Evolutionary conservation across 2,888 invertebrate species (phyloP), one percentile per base, ranked within the genome.

Genomic region (Agrilus cyanescens): DNA sequence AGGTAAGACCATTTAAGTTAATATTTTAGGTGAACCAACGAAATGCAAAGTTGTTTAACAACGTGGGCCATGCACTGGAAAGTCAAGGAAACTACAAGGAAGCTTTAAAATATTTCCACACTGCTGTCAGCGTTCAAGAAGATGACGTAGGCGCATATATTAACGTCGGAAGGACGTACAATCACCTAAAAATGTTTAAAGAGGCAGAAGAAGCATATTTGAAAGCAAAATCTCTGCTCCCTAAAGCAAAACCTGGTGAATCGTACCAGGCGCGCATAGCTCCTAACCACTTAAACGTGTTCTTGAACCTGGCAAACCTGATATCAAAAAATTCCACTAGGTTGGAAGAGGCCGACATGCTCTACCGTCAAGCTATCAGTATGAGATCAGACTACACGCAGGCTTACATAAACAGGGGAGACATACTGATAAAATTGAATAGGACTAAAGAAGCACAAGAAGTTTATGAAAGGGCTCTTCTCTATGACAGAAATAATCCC

Each of bases 131-230:
- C 59, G 93, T 95, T 7, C 96, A 96, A 67, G 84, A 86, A 12
- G 95, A 95, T 62, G 95, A 96, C 64, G 90, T 95, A 37, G 95
- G 95, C 1, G 94, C 95, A 4, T 93, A 95, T 64, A 95, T 96
- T 55, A 96, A 96, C 68, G 95, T 96, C 4, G 96, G 95, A 12
- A 74, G 96, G 49, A 94, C 95, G 0, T 91, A 86, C 67, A 94
- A 91, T 67, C 89, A 91, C 61, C 70, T 96, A 48, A 87, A 90
- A 63, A 76, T 79, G 74, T 85, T 80, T 63, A 76, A 80, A 55
- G 88, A 93, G 64, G 95, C 96, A 0, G 95, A 96, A 69, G 82
- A 85, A 52, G 93, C 94, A 1, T 96, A 94, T 64, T 74, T 89
- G 39, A 82, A 78, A 66, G 93, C 93, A 1, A 93, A 93, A 63